These are phyloP conservation scores for Athripsodes cinereus DNA, from an alignment of 2,888 invertebrate species.

Conservation along the genomic window DNA sequence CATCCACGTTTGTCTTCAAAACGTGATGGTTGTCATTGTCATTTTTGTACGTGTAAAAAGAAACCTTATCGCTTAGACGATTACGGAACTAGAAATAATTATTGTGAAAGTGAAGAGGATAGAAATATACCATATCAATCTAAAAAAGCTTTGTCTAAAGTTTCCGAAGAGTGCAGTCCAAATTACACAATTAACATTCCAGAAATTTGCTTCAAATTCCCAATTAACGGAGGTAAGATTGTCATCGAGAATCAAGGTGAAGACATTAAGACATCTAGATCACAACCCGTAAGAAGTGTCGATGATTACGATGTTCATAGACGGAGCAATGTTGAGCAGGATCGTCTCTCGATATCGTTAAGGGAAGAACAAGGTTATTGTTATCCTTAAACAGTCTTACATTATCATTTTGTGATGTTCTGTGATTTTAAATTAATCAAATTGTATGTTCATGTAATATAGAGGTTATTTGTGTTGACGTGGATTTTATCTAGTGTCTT, in stretches of 20 bases:
- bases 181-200: slow-evolving; percentile 13
- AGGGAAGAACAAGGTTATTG: slow-evolving; percentile 8
- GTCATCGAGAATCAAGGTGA: slow-evolving; percentile 5
- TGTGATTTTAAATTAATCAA: no score
- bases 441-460: no score
- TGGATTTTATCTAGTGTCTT: no score
- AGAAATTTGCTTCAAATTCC: slow-evolving; percentile 14
- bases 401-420: no score
- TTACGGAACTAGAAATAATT: background rate
- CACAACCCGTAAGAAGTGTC: background rate
- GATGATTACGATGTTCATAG: background rate
- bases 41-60: background rate
- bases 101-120: background rate
- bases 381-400: no score
- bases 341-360: slow-evolving; percentile 2
- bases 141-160: background rate
- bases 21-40: background rate
- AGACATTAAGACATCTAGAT: background rate
- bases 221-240: slow-evolving; percentile 12
- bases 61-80: background rate
- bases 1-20: background rate
- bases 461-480: no score
- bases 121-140: background rate
- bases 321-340: background rate
- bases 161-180: background rate